These are phyloP conservation scores for Manacus vitellinus DNA, from an alignment of 2,113 vertebrate genomes.

Conservation along the genomic window DNA sequence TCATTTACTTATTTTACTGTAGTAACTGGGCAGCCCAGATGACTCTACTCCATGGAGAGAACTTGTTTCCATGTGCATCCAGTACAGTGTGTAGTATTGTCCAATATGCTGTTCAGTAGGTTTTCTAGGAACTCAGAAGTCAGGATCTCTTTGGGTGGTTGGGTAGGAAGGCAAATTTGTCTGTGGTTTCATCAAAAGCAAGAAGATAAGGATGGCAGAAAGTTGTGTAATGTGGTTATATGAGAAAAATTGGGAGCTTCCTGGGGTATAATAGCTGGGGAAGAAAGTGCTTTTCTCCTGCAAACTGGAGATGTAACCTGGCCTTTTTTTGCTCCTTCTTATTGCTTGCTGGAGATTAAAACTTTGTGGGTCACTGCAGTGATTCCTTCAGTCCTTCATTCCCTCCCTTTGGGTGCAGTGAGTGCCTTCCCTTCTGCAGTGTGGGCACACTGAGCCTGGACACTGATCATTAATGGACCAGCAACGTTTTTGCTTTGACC, in stretches of 20 bases:
- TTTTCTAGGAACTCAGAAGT: neutral
- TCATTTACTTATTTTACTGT: neutral
- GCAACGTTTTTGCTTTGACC: neutral
- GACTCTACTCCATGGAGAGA: neutral
- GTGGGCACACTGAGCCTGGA: neutral
- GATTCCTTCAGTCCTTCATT: neutral
- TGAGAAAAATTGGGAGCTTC: neutral
- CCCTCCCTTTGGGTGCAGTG: neutral
- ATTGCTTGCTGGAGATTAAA: neutral
- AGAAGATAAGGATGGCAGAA: neutral
- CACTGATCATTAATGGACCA: too few species aligned
- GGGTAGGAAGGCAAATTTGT: neutral
- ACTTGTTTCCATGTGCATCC: neutral
- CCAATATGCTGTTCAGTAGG: accelerated
- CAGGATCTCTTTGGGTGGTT: neutral
- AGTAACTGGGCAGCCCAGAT: neutral
- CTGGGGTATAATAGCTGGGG: neutral
- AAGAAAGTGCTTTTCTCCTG: neutral
- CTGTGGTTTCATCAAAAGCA: neutral
- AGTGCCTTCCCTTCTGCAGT: neutral
- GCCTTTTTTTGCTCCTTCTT: neutral
- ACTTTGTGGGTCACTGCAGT: accelerated
- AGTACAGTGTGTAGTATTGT: too few species aligned
- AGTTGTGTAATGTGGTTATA: neutral
- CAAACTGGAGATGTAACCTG: neutral